Percentiles rank a stretch among this genome's conserved stretches.
These are phyloP conservation scores for Apoda limacodes DNA, from an alignment of 2,888 invertebrate species.

Conservation along the genomic window DNA sequence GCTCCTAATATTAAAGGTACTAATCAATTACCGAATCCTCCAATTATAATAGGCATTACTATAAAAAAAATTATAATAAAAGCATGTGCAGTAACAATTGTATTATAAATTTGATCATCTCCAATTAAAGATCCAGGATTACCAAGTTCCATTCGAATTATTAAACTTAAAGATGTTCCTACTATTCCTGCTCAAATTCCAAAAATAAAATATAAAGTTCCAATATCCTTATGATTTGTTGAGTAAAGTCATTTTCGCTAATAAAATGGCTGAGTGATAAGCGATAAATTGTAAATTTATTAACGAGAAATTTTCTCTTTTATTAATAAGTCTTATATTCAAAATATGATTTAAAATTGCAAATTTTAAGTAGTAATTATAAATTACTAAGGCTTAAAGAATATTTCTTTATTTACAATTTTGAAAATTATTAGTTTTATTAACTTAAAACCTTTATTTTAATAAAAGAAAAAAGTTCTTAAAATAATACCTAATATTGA, in stretches of 20 bases:
- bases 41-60: constrained; percentile 80
- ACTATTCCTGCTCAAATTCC: constrained; percentile 77
- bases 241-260: constrained; percentile 75
- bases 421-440: constrained; percentile 74
- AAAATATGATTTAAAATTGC: constrained; percentile 72
- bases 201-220: constrained; percentile 77
- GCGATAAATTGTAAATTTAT: constrained; percentile 77
- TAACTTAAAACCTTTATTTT: constrained; percentile 73
- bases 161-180: constrained; percentile 75
- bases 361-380: constrained; percentile 61
- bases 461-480: constrained; percentile 41
- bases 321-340: constrained; percentile 64
- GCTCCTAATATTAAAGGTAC: constrained; percentile 81
- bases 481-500: constrained; percentile 38
- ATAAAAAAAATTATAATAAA: constrained; percentile 88
- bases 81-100: constrained; percentile 82
- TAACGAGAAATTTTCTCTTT: constrained; percentile 64
- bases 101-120: no score
- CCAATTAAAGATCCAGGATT: constrained; percentile 75
- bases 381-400: constrained; percentile 69
- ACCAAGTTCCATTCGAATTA: constrained; percentile 81
- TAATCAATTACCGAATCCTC: constrained; percentile 87
- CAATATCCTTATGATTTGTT: constrained; percentile 83
- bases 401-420: constrained; percentile 68
- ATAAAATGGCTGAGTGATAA: constrained; percentile 73